phyloP scores from a whole-genome alignment of 1,140 invertebrate species.

The Augochlora pura region DNA sequence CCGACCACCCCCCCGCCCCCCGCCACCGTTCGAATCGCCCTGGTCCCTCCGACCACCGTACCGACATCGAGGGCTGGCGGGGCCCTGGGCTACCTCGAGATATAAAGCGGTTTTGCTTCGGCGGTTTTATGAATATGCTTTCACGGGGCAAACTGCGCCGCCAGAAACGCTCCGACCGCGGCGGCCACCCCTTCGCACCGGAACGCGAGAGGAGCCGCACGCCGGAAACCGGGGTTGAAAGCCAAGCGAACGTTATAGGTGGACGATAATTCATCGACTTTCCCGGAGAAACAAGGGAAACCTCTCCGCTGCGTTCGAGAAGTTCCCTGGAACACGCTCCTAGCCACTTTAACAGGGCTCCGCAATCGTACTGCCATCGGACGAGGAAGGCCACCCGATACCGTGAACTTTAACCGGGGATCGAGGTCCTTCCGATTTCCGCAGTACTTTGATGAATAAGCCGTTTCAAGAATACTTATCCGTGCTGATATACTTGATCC shows the following conservation, averaged over 20 bases:
- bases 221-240: conserved; percentile 64
- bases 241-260: conserved; percentile 66
- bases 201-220: conserved; percentile 42
- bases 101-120: conserved; percentile 78
- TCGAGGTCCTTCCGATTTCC: neutral
- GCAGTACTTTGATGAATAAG: neutral
- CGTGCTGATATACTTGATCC: too few species aligned
- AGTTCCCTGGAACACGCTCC: conserved; percentile 7
- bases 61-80: conserved; percentile 20
- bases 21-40: conserved; percentile 12
- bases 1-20: conserved; percentile 25
- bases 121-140: conserved; percentile 79
- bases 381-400: neutral
- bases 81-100: conserved; percentile 57
- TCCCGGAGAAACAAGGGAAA: conserved; percentile 72
- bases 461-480: too few species aligned
- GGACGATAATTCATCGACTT: conserved; percentile 69
- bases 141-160: conserved; percentile 47
- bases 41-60: neutral
- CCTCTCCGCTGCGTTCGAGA: conserved; percentile 56
- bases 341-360: conserved; percentile 19
- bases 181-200: conserved; percentile 46
- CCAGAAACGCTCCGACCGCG: neutral
- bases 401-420: neutral
- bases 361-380: conserved; percentile 1